Evolutionary conservation across 2,113 vertebrate species (phyloP).

Genomic region (Agelaius phoeniceus): DNA sequence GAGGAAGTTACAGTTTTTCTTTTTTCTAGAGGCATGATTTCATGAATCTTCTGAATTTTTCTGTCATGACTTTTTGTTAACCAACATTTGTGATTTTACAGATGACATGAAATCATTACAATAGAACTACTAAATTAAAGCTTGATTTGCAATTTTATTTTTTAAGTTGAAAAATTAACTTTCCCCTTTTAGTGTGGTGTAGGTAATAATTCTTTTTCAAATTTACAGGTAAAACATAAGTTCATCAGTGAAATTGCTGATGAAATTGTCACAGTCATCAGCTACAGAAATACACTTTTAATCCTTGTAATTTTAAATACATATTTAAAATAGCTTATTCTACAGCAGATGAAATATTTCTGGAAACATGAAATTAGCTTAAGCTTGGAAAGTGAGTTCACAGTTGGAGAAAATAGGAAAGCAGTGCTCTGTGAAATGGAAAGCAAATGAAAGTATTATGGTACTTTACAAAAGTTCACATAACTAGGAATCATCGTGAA

Average conservation of each 20-base stretch:
- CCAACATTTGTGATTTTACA: not conserved
- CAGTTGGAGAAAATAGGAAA: not conserved
- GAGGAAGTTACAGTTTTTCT: not conserved
- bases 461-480: not conserved
- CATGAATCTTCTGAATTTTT: not conserved
- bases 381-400: not conserved
- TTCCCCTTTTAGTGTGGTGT: not conserved
- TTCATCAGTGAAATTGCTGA: not conserved
- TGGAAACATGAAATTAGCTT: not conserved
- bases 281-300: not conserved
- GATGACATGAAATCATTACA: not conserved
- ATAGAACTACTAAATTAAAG: not conserved
- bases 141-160: not conserved
- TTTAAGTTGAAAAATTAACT: not conserved
- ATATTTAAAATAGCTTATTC: not conserved
- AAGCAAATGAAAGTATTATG: not conserved
- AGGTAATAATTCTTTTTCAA: not conserved
- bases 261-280: not conserved
- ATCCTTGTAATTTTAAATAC: not conserved
- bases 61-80: not conserved
- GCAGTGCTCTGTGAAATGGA: not conserved
- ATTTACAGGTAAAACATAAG: not conserved
- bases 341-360: not conserved
- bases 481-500: not conserved
- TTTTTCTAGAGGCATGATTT: not conserved